Conservation (phyloP, 2,888 invertebrate species). For the Eulithis testata region DNA sequence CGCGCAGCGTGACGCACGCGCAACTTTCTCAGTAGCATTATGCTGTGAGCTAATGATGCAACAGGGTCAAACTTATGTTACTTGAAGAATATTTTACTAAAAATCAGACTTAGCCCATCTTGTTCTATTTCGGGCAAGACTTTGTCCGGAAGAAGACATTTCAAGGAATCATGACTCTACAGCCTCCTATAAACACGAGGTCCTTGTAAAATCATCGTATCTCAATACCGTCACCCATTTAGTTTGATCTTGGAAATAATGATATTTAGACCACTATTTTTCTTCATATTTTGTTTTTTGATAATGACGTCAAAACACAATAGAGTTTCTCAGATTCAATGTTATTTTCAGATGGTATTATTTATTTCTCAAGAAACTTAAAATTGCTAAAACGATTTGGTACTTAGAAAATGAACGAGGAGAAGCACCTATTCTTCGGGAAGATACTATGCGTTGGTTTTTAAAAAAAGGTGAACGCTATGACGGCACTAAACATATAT, state of each 20-base stretch:
- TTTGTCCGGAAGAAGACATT: too few relatives aligned
- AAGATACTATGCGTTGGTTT: neutral
- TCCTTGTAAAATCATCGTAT: too few relatives aligned
- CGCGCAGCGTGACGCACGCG: constrained; percentile 6
- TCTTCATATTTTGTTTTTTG: neutral
- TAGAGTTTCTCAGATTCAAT: neutral
- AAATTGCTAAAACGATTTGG: neutral
- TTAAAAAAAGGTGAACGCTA: neutral
- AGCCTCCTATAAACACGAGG: too few relatives aligned
- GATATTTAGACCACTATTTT: too few relatives aligned
- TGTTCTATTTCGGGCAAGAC: too few relatives aligned
- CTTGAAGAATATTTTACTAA: too few relatives aligned
- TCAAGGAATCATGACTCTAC: too few relatives aligned
- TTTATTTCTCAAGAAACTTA: neutral
- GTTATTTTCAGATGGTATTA: neutral
- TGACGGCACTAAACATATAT: neutral
- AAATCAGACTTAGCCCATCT: too few relatives aligned
- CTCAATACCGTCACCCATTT: too few relatives aligned
- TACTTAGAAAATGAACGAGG: neutral
- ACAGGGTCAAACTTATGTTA: constrained; percentile 2
- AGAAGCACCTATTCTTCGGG: neutral
- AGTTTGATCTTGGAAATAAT: too few relatives aligned
- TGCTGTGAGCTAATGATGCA: constrained; percentile 1
- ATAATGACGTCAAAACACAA: neutral
- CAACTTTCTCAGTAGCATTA: constrained; percentile 11